These are phyloP conservation scores for Hoplodrina blanda DNA, from an alignment of 2,888 invertebrate species.

Conservation along the genomic window DNA sequence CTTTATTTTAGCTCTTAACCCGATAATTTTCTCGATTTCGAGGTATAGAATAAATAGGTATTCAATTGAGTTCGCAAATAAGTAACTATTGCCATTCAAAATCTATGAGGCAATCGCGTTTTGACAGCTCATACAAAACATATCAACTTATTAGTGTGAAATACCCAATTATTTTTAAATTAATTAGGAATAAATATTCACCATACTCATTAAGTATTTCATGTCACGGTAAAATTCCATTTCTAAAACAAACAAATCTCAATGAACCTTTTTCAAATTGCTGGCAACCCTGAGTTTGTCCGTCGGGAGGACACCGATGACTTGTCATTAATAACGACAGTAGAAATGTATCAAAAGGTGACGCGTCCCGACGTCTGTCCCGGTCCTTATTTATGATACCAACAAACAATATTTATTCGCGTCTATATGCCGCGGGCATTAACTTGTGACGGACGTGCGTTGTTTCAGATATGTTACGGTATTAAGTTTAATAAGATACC, in stretches of 20 bases:
- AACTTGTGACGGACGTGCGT: slow-evolving; percentile 60
- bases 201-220: too few relatives aligned
- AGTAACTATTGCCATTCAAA: too few relatives aligned
- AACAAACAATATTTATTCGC: slow-evolving; percentile 86
- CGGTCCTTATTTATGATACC: slow-evolving; percentile 88
- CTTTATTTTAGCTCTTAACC: too few relatives aligned
- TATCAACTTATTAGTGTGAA: too few relatives aligned
- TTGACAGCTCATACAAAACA: too few relatives aligned
- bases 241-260: neutral
- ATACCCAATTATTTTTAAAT: too few relatives aligned
- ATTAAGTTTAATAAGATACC: slow-evolving; percentile 3
- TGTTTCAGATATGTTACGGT: slow-evolving; percentile 43
- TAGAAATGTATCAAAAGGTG: slow-evolving; percentile 91
- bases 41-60: too few relatives aligned
- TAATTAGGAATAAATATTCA: too few relatives aligned
- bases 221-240: neutral
- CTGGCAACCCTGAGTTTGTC: slow-evolving; percentile 80
- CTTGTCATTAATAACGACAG: slow-evolving; percentile 91
- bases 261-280: slow-evolving; percentile 1
- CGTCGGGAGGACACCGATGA: slow-evolving; percentile 89
- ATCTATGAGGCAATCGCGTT: too few relatives aligned
- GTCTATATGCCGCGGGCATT: slow-evolving; percentile 59
- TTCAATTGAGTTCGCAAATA: too few relatives aligned
- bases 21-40: too few relatives aligned
- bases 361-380: slow-evolving; percentile 88